phyloP scores from a whole-genome alignment of 2,113 vertebrate species.

The Eulemur macaco region DNA sequence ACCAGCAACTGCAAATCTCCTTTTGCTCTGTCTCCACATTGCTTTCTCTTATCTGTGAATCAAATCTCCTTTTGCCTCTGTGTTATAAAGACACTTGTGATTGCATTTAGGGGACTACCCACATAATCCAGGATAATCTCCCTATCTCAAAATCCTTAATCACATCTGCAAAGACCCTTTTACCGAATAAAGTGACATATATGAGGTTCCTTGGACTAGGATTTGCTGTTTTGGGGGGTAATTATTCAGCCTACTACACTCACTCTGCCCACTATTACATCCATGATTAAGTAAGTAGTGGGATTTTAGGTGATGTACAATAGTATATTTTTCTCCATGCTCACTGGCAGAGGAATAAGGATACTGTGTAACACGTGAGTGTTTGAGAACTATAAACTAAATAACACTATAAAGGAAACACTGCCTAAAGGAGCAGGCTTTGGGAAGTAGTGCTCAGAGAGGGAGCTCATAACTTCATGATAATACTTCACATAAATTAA shows the following conservation, averaged over 20 bases:
- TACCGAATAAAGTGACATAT: not conserved
- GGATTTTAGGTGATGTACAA: not conserved
- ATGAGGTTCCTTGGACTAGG: not conserved
- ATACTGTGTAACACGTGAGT: not conserved
- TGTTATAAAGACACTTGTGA: not conserved
- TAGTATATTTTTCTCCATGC: not conserved
- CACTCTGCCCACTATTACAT: not conserved
- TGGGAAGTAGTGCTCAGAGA: constrained; percentile 1
- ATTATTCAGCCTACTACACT: not conserved
- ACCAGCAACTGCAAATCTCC: not conserved
- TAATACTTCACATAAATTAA: constrained; percentile 46
- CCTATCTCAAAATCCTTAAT: not conserved
- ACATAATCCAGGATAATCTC: not conserved
- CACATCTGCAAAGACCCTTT: not conserved
- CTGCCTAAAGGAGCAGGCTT: not conserved
- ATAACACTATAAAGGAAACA: not conserved
- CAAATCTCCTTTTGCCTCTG: not conserved
- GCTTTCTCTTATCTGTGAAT: not conserved
- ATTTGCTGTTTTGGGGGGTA: not conserved
- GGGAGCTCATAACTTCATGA: not conserved
- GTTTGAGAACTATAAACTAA: constrained; percentile 15
- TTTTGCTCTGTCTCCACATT: not conserved
- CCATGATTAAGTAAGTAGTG: not conserved
- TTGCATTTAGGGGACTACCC: not conserved
- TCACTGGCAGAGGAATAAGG: not conserved